A percentile compares a stretch with the other conserved stretches of the same genome.
phyloP scores from a whole-genome alignment of 1,140 invertebrate species.

The Saccostrea echinata region DNA sequence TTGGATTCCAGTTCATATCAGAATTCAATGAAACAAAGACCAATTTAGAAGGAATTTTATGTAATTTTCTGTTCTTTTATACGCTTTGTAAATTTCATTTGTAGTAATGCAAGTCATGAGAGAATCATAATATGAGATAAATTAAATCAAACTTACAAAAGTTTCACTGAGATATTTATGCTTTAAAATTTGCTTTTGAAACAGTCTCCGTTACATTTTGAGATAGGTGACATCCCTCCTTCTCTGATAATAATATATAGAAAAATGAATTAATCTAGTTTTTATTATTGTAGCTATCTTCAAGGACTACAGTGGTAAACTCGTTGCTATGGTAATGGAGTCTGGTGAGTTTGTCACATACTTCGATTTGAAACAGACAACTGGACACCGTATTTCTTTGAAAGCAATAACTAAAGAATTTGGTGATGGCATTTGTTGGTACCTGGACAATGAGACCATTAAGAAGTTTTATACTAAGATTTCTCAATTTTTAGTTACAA shows the following conservation, averaged over 20 bases:
- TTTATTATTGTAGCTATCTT: background rate
- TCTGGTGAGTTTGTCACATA: background rate
- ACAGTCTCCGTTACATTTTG: no score
- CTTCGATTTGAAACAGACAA: background rate
- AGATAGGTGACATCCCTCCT: no score
- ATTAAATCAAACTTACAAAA: no score
- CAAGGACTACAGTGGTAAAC: background rate
- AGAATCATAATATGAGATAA: no score
- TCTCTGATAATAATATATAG: background rate
- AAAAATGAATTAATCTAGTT: background rate
- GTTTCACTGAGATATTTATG: no score
- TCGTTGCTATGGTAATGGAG: background rate
- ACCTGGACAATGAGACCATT: background rate
- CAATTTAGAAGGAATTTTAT: background rate
- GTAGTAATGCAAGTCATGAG: background rate
- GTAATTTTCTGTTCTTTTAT: background rate
- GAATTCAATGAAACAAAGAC: background rate
- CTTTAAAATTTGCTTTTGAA: no score
- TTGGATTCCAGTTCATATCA: background rate
- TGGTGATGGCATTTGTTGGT: background rate
- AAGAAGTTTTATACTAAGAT: background rate
- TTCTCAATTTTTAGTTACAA: background rate
- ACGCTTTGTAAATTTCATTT: background rate
- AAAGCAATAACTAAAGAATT: background rate
- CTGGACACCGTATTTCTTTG: background rate